These are phyloP conservation scores for Diorhabda sublineata DNA, from an alignment of 1,140 invertebrate genomes.

Conservation along the genomic window DNA sequence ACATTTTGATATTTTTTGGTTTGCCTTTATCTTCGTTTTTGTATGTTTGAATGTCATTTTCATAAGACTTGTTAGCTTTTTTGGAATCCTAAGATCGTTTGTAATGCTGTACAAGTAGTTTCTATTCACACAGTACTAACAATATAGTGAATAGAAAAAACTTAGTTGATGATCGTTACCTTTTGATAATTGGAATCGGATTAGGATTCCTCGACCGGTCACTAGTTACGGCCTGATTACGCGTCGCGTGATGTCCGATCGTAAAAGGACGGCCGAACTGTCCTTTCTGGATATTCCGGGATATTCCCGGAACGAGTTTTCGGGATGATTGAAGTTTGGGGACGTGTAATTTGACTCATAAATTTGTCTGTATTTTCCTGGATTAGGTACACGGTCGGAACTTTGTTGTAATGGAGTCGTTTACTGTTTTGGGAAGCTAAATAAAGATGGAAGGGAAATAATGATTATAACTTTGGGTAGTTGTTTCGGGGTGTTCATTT, in stretches of 20 bases:
- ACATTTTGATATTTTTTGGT: too few species aligned
- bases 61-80: too few species aligned
- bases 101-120: too few species aligned
- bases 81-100: too few species aligned
- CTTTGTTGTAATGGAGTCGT: neutral
- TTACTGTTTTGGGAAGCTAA: neutral
- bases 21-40: too few species aligned
- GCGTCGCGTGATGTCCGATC: conserved; percentile 21
- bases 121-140: too few species aligned
- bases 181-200: conserved; percentile 21
- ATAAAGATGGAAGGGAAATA: neutral
- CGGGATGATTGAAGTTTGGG: conserved; percentile 9
- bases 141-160: neutral
- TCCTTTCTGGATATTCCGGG: conserved; percentile 9
- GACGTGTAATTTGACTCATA: conserved; percentile 7
- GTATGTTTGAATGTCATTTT: too few species aligned
- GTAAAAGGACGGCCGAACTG: conserved; percentile 12
- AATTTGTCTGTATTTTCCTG: neutral
- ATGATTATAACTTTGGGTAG: neutral
- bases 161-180: neutral
- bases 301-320: conserved; percentile 6
- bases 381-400: neutral
- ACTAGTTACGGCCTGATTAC: conserved; percentile 47
- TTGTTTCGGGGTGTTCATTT: neutral
- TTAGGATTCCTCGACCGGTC: conserved; percentile 36